A percentile compares a stretch with the other conserved stretches of the same genome.
These are phyloP conservation scores for Solen grandis DNA, from an alignment of 1,140 invertebrate genomes.

Conservation along the genomic window DNA sequence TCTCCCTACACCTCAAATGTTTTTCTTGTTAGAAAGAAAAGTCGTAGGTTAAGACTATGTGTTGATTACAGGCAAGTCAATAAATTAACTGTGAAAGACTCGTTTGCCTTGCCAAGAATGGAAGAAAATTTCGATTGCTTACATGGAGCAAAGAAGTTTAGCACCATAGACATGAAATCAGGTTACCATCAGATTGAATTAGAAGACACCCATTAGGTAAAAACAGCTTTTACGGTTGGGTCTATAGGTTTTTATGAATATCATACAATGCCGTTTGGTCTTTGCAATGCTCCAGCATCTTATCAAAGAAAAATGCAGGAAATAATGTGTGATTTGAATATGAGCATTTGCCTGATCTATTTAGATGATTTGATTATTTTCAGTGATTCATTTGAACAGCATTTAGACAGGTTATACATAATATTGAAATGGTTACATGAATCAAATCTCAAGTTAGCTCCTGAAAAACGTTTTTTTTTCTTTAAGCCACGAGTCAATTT, in stretches of 20 bases:
- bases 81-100: too few species aligned
- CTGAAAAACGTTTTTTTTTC: slow-evolving; percentile 62
- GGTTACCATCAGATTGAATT: too few species aligned
- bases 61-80: too few species aligned
- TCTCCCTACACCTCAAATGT: slow-evolving; percentile 52
- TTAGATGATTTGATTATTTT: slow-evolving; percentile 64
- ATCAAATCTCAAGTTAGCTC: too few species aligned
- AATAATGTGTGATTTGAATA: slow-evolving; percentile 41
- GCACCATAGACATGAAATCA: slow-evolving; percentile 57
- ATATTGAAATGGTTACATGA: slow-evolving; percentile 63
- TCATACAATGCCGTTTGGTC: slow-evolving; percentile 54
- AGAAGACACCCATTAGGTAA: slow-evolving; percentile 51
- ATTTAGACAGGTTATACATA: slow-evolving; percentile 51
- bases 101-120: too few species aligned
- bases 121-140: slow-evolving; percentile 56
- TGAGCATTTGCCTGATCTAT: slow-evolving; percentile 56
- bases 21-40: slow-evolving; percentile 60
- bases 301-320: slow-evolving; percentile 68
- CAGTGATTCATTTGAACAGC: too few species aligned
- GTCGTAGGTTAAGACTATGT: slow-evolving; percentile 63
- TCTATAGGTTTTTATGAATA: slow-evolving; percentile 58
- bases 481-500: slow-evolving; percentile 38
- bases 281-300: slow-evolving; percentile 60
- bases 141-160: slow-evolving; percentile 62
- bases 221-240: slow-evolving; percentile 57